Evolutionary conservation across 2,888 invertebrate genomes (phyloP).

Genomic region (Gastracanthus pulcherrimus): DNA sequence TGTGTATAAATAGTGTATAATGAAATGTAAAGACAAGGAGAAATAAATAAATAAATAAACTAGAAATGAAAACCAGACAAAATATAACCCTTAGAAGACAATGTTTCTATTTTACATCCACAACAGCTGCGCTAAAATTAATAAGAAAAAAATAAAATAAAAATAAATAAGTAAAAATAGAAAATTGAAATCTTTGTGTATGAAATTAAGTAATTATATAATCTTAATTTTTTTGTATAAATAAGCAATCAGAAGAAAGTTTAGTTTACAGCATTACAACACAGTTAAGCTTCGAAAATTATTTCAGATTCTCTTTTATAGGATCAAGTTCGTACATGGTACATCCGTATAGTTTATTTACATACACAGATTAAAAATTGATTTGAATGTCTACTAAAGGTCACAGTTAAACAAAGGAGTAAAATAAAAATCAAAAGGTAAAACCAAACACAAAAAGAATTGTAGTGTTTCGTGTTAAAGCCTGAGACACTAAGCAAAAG

Average conservation of each 20-base stretch:
- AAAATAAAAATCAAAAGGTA: conserved; percentile 40
- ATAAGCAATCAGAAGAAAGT: too few species aligned
- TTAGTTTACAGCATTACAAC: too few species aligned
- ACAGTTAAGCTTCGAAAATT: too few species aligned
- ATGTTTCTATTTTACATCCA: background rate
- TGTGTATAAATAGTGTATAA: conserved; percentile 74
- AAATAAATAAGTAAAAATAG: background rate
- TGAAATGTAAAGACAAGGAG: background rate
- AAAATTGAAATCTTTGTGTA: too few species aligned
- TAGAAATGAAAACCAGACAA: conserved; percentile 8
- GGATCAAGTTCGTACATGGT: background rate
- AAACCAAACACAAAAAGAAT: conserved; percentile 9
- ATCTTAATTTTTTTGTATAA: too few species aligned
- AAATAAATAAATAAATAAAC: conserved; percentile 7
- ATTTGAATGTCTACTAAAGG: conserved; percentile 33
- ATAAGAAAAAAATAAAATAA: background rate
- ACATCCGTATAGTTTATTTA: background rate
- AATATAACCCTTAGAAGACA: conserved; percentile 1
- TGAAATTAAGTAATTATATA: too few species aligned
- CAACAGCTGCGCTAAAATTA: too few species aligned
- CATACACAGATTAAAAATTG: too few species aligned
- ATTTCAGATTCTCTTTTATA: too few species aligned
- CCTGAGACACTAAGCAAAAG: conserved; percentile 31
- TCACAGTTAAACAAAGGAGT: background rate
- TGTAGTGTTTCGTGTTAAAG: conserved; percentile 1